These are phyloP conservation scores for Lepisosteus oculatus DNA, from an alignment of 2,113 vertebrate species.

Conservation along the genomic window DNA sequence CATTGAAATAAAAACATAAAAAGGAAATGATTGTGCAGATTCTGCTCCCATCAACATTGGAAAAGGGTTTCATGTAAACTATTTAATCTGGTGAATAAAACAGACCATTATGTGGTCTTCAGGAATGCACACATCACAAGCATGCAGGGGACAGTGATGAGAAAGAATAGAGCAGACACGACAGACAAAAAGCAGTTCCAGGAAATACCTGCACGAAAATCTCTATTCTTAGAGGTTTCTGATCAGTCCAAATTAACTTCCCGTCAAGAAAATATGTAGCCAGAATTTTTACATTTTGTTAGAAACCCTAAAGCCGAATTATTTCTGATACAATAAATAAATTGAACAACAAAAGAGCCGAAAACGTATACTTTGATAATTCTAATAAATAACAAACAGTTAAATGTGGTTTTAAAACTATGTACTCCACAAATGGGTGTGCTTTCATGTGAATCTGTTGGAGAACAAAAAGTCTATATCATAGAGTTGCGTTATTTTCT, in stretches of 20 bases:
- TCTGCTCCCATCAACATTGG: no score
- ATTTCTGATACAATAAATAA: not conserved
- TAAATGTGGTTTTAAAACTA: not conserved
- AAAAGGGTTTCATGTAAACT: no score
- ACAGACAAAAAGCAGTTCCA: not conserved
- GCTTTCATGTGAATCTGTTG: conserved; percentile 6
- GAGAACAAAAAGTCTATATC: not conserved
- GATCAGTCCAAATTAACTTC: conserved; percentile 1
- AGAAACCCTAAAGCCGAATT: not conserved
- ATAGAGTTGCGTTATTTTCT: conserved; percentile 25
- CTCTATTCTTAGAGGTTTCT: not conserved
- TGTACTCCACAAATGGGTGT: not conserved
- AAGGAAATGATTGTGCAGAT: no score
- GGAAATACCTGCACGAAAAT: conserved; percentile 23
- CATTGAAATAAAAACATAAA: no score
- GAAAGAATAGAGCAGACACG: not conserved
- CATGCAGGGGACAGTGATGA: not conserved
- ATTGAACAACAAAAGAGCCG: not conserved
- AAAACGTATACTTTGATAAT: conserved; percentile 8
- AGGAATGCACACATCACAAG: no score
- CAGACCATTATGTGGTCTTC: no score
- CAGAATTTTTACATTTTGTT: conserved; percentile 4
- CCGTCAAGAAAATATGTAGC: conserved; percentile 12
- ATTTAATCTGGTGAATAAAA: no score
- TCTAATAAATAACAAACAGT: not conserved